A percentile compares a stretch with the other conserved stretches of the same genome.
phyloP scores from a whole-genome alignment of 2,113 vertebrate species.

The Glareola pratincola region DNA sequence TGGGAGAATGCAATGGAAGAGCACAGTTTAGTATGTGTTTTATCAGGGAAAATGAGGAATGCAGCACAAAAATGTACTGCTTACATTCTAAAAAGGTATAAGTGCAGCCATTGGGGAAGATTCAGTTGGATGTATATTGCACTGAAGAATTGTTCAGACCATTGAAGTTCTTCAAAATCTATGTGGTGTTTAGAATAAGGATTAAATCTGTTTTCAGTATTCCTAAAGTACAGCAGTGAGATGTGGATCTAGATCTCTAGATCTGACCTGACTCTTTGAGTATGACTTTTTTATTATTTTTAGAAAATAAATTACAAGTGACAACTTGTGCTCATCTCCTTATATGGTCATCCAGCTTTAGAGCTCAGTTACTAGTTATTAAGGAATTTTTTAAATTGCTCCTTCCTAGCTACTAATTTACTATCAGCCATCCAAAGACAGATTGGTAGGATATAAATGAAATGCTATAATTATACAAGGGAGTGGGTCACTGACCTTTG shows the following conservation, averaged over 20 bases:
- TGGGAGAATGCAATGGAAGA: not conserved
- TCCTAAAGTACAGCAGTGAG: not conserved
- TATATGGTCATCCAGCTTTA: not conserved
- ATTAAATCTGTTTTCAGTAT: not conserved
- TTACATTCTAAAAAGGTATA: not conserved
- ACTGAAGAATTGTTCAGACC: not conserved
- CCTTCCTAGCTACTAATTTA: constrained; percentile 68
- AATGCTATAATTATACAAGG: constrained; percentile 94
- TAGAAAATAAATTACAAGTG: not conserved
- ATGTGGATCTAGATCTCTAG: not conserved
- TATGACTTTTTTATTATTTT: not conserved
- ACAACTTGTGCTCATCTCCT: not conserved
- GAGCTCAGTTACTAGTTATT: constrained; percentile 3
- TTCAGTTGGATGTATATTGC: not conserved
- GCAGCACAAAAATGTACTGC: not conserved
- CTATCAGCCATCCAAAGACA: constrained; percentile 51
- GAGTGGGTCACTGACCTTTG: constrained; percentile 88
- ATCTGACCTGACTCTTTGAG: not conserved
- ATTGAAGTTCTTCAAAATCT: not conserved
- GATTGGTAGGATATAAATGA: constrained; percentile 84
- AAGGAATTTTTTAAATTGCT: constrained; percentile 24
- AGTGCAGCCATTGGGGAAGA: not conserved
- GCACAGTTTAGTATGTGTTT: not conserved
- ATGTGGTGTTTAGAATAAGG: not conserved
- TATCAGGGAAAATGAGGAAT: not conserved